Conservation (phyloP, 2,113 vertebrate genomes). For the Brachyhypopomus occidentalis region DNA sequence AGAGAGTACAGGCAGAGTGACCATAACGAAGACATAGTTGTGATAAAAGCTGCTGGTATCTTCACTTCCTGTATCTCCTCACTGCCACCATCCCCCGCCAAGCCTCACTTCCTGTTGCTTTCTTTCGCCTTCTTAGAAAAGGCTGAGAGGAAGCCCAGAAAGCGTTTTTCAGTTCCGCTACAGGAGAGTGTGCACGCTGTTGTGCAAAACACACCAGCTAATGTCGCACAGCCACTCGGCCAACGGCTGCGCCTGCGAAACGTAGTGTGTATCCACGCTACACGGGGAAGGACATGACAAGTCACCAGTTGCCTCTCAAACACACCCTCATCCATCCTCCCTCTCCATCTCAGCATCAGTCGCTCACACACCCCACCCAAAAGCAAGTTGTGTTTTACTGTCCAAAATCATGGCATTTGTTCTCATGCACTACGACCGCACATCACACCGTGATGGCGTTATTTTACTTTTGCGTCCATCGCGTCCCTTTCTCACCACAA, state of each 20-base stretch:
- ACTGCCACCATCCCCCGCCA: conserved; percentile 16
- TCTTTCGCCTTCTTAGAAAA: conserved; percentile 54
- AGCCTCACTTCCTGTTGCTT: conserved; percentile 52
- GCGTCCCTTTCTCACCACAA: background rate
- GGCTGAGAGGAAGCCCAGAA: conserved; percentile 62
- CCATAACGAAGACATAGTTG: background rate
- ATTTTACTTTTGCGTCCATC: background rate
- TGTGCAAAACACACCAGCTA: conserved; percentile 34
- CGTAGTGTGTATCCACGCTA: background rate
- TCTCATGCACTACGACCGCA: background rate
- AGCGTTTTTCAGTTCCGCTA: conserved; percentile 60
- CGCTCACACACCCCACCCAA: background rate
- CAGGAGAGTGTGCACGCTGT: conserved; percentile 9
- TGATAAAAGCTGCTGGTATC: conserved; percentile 9
- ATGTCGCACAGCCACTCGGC: background rate
- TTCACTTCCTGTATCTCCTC: conserved; percentile 46
- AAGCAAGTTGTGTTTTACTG: no score
- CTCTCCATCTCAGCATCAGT: background rate
- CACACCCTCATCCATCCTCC: no score
- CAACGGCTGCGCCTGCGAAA: conserved; percentile 6
- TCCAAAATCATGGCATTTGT: background rate
- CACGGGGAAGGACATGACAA: background rate
- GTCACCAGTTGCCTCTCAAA: conserved; percentile 2
- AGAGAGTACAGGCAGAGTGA: background rate
- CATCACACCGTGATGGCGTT: background rate